Percentiles rank a stretch among this genome's conserved stretches.
These are phyloP conservation scores for Pammene aurita DNA, from an alignment of 2,888 invertebrate species.

Conservation along the genomic window DNA sequence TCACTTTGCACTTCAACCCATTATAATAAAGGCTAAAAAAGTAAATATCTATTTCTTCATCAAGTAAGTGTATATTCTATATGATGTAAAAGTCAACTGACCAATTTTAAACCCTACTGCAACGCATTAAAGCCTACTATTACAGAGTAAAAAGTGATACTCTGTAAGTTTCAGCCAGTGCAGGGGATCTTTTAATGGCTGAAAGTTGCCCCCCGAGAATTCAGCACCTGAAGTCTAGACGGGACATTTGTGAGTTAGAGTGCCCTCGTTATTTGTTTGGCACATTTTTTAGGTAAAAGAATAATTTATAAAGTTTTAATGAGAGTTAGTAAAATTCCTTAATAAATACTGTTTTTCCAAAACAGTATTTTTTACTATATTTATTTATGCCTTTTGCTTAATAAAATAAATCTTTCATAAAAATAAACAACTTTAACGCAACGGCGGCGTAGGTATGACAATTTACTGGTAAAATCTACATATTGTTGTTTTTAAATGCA, in stretches of 20 bases:
- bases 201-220: conserved; percentile 47
- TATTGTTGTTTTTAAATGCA: no score
- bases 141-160: neutral
- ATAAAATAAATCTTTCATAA: no score
- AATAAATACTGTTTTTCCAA: no score
- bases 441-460: no score
- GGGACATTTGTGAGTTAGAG: conserved; percentile 38
- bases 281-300: neutral
- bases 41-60: neutral
- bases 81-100: neutral
- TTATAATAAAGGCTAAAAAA: neutral
- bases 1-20: neutral
- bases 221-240: conserved; percentile 73
- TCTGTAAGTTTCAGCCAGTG: conserved; percentile 22
- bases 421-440: no score
- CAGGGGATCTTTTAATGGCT: conserved; percentile 51
- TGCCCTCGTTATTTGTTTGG: conserved; percentile 26
- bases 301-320: conserved; percentile 16
- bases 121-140: neutral
- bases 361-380: neutral
- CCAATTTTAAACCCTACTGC: neutral
- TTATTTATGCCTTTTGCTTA: neutral
- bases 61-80: neutral
- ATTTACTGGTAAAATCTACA: no score
- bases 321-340: neutral